A percentile compares a stretch with the other conserved stretches of the same genome.
Evolutionary conservation across 2,888 invertebrate genomes (phyloP).

Genomic region (Eristalis arbustorum): DNA sequence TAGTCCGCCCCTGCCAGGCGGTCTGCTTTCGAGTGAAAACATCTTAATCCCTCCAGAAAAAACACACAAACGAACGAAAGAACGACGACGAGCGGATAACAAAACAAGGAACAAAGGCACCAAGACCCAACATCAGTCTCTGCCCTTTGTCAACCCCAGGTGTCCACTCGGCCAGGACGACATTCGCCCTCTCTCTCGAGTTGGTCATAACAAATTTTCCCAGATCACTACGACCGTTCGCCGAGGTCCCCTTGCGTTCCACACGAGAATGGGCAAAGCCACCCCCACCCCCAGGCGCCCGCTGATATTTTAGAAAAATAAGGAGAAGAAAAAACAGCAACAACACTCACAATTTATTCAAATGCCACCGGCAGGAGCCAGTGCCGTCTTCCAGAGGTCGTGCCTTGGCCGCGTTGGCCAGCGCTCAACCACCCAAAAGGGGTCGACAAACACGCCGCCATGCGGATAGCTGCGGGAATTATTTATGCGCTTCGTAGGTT

Average conservation of each 20-base stretch:
- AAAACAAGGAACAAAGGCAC: background rate
- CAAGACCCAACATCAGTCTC: background rate
- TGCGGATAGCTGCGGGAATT: background rate
- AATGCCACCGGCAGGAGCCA: constrained; percentile 36
- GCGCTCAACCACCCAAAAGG: too few relatives aligned
- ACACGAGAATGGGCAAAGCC: background rate
- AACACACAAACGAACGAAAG: background rate
- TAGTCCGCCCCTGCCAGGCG: background rate
- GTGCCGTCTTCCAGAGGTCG: background rate
- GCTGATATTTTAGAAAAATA: constrained; percentile 28
- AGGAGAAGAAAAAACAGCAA: too few relatives aligned
- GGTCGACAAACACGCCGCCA: background rate
- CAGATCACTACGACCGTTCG: constrained; percentile 38
- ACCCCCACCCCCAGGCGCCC: background rate
- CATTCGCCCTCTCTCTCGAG: constrained; percentile 35
- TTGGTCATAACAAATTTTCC: constrained; percentile 19
- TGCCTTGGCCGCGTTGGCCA: background rate
- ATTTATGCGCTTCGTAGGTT: constrained; percentile 43
- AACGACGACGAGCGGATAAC: background rate
- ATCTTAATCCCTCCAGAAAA: background rate
- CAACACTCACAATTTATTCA: constrained; percentile 40
- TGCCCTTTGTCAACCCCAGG: constrained; percentile 20
- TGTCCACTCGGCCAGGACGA: constrained; percentile 12
- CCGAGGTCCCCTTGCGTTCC: background rate
- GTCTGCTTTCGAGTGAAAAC: background rate